A percentile compares a stretch with the other conserved stretches of the same genome.
Conservation (phyloP, 92 coral and sea anemone species). For the Porites cylindrica region DNA sequence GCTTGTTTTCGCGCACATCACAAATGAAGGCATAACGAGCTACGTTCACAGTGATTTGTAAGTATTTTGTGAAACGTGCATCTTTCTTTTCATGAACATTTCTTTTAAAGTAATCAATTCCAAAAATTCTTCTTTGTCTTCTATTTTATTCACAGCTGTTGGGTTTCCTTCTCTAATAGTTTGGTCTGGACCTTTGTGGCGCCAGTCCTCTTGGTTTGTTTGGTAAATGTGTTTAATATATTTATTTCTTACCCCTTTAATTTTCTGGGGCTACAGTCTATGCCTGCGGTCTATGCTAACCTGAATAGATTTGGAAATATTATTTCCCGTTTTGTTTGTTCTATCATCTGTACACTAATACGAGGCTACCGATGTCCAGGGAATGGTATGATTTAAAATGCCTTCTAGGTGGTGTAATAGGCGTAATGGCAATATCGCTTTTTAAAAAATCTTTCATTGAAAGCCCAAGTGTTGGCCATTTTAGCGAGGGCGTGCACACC, state of each 20-base stretch:
- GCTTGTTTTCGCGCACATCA: slow-evolving; percentile 55
- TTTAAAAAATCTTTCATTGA: too few species aligned
- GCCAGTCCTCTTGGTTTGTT: slow-evolving; percentile 73
- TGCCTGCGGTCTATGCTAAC: too few species aligned
- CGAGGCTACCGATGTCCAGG: too few species aligned
- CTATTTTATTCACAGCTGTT: slow-evolving; percentile 55
- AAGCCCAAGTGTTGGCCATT: too few species aligned
- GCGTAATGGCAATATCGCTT: too few species aligned
- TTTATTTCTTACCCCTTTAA: not conserved
- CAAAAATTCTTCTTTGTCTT: too few species aligned
- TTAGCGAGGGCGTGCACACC: too few species aligned
- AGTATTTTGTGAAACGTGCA: slow-evolving; percentile 29
- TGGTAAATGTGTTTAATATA: slow-evolving; percentile 47
- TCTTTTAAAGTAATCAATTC: not conserved
- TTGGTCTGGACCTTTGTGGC: slow-evolving; percentile 86
- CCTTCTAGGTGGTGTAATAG: too few species aligned
- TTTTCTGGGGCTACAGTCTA: not conserved
- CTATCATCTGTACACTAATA: too few species aligned
- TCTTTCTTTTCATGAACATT: not conserved
- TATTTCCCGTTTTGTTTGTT: too few species aligned
- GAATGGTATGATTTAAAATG: too few species aligned
- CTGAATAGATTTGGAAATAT: too few species aligned
- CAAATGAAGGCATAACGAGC: slow-evolving; percentile 65
- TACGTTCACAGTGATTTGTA: slow-evolving; percentile 78
- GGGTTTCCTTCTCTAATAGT: slow-evolving; percentile 79